Conservation (phyloP, 2,888 invertebrate species). For the Drosophila ezoana region DNA sequence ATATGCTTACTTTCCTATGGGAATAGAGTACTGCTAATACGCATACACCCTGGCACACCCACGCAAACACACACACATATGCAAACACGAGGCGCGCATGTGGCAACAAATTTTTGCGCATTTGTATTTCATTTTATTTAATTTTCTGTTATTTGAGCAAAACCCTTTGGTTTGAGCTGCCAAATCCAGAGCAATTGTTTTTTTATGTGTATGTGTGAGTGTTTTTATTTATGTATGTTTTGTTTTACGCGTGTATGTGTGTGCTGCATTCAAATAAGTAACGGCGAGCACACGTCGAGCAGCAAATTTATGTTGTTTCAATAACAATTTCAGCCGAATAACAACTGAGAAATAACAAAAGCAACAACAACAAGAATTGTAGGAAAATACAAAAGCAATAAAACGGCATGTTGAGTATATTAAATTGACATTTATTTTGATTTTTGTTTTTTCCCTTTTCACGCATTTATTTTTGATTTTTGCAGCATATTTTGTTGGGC, state of each 20-base stretch:
- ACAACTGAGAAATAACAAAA: slow-evolving; percentile 44
- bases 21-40: slow-evolving; percentile 12
- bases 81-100: neutral
- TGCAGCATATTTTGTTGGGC: slow-evolving; percentile 61
- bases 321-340: slow-evolving; percentile 72
- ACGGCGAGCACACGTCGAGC: slow-evolving; percentile 60
- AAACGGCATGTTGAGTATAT: slow-evolving; percentile 76
- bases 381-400: slow-evolving; percentile 40
- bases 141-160: slow-evolving; percentile 61
- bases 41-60: neutral
- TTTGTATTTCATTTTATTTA: slow-evolving; percentile 65
- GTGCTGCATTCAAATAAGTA: slow-evolving; percentile 63
- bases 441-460: slow-evolving; percentile 55
- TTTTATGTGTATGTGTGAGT: slow-evolving; percentile 12
- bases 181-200: slow-evolving; percentile 64
- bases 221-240: neutral
- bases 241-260: slow-evolving; percentile 5
- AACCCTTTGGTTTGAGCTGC: slow-evolving; percentile 52
- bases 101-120: slow-evolving; percentile 43
- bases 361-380: slow-evolving; percentile 32
- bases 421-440: slow-evolving; percentile 80
- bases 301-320: slow-evolving; percentile 74
- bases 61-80: slow-evolving; percentile 1
- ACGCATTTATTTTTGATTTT: slow-evolving; percentile 29
- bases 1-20: neutral